Percentiles rank a stretch among this genome's conserved stretches.
phyloP scores from a whole-genome alignment of 2,113 vertebrate species.

The Lanius collurio region DNA sequence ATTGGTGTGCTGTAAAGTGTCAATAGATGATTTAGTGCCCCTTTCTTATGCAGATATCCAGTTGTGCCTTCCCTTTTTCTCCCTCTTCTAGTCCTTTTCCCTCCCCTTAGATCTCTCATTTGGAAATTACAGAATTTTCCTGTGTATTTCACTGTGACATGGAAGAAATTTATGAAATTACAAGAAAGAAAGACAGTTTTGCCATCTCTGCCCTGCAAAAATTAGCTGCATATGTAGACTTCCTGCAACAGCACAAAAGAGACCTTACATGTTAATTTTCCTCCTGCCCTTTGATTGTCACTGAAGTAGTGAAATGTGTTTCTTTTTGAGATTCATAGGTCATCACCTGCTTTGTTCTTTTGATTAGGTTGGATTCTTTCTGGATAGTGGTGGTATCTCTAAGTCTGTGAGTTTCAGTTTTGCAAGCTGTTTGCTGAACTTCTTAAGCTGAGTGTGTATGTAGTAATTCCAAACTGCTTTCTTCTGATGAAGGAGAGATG shows the following conservation, averaged over 20 bases:
- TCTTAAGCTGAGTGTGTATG: not conserved
- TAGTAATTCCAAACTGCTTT: not conserved
- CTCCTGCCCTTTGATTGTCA: not conserved
- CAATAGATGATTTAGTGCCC: not conserved
- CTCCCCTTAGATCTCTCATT: not conserved
- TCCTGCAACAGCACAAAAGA: accelerated
- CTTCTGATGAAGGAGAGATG: not conserved
- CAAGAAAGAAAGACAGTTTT: not conserved
- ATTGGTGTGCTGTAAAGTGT: not conserved
- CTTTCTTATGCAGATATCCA: not conserved
- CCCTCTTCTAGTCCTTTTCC: not conserved
- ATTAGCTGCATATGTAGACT: not conserved
- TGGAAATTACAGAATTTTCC: not conserved
- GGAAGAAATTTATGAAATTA: not conserved
- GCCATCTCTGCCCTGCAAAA: not conserved
- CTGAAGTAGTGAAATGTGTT: not conserved
- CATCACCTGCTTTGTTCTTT: not conserved
- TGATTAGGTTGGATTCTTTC: not conserved
- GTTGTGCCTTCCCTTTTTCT: not conserved
- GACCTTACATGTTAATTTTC: not conserved
- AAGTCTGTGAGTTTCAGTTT: not conserved
- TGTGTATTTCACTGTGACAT: not conserved
- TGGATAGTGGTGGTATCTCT: not conserved
- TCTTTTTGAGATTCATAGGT: not conserved
- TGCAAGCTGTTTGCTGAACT: not conserved